phyloP scores from a whole-genome alignment of 2,113 vertebrate species.

The Macaca nemestrina region DNA sequence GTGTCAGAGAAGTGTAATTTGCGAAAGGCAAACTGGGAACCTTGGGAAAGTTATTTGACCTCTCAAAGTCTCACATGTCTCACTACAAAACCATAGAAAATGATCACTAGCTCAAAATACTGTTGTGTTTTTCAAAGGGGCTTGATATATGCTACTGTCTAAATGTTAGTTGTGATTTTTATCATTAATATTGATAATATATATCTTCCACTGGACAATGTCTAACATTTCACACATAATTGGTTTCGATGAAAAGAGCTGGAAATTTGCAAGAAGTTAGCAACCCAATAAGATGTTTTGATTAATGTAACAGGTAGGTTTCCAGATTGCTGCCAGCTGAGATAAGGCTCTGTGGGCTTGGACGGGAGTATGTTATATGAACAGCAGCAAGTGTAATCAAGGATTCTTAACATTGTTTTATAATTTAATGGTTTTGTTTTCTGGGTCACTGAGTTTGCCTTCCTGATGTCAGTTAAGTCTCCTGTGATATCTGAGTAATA shows the following conservation, averaged over 20 bases:
- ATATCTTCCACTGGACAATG: background rate
- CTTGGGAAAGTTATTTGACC: background rate
- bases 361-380: fast-evolving
- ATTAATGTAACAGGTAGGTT: background rate
- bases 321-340: background rate
- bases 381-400: background rate
- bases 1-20: background rate
- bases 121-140: background rate
- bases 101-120: background rate
- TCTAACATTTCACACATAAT: background rate
- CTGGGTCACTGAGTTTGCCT: background rate
- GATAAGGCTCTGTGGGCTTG: background rate
- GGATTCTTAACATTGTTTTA: background rate
- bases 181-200: background rate
- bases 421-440: background rate
- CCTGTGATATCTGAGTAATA: background rate
- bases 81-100: background rate
- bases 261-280: background rate
- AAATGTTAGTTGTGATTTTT: background rate
- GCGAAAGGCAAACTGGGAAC: background rate
- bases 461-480: background rate
- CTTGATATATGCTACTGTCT: background rate
- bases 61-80: background rate
- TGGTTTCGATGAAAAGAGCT: background rate
- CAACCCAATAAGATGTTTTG: background rate